Evolutionary conservation across 2,797 vertebrate genomes (phyloP), one percentile per base, ranked within the genome.

Genomic region (Urocyon cinereoargenteus): DNA sequence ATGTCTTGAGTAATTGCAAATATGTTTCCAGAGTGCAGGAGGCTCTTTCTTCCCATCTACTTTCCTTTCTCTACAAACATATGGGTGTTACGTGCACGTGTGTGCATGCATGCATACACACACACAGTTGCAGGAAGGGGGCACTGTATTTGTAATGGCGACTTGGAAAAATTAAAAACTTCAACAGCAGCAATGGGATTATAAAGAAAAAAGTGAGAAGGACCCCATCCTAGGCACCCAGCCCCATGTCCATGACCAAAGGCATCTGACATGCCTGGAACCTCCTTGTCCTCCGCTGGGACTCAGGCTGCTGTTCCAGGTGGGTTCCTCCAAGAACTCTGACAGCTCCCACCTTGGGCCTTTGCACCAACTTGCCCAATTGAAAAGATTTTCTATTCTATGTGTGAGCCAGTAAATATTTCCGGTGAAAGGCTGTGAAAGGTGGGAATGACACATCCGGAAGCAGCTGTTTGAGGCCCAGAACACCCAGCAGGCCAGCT

Each of bases 381-480:
- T 93, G 59, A 0, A 1, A 2, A 84, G 91, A 94, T 91, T 90
- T 64, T 64, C 93, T 82, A 77, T 49, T 51, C 19, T 83, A 2
- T 22, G 2, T 49, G n/a, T 94, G 98, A 22, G 93, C 26, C 68
- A 53, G 34, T 53, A 93, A 94, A 70, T 90, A 90, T 91, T 98
- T 98, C 97, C 64, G 0, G 72, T n/a, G 57, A 97, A 95, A 83
- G 94, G 85, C 53, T 57, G 40, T 22, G 95, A 95, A 97, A 96
- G 78, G 95, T 94, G 93, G 82, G 91, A 88, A 40, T 11, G 62
- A 61, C 85, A 90, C n/a, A 88, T 96, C 91, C 78, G 97, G 96
- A 98, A 98, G 96, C 97, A 98, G 97, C 96, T 97, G 94, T 77
- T 57, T 95, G 89, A 87, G 97, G 64, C 92, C 96, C 91, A 86